Evolutionary conservation across 1,140 invertebrate species (phyloP), one percentile per base, ranked within the genome.

Genomic region (Leptoteleia sp.): DNA sequence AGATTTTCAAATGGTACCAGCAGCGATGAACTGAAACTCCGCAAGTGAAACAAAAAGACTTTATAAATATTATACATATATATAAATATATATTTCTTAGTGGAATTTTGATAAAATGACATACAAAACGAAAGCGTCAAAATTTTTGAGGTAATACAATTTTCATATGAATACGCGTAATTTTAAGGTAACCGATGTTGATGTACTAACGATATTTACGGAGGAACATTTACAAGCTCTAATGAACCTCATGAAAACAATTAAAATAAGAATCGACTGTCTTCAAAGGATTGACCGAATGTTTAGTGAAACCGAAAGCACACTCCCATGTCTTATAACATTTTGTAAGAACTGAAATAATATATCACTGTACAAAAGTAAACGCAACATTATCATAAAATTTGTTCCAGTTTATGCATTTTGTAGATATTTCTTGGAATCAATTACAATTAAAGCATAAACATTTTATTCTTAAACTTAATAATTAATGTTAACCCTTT

Each of bases 61-160:
- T 76, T 80, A 76, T 72, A 82, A 82, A 78, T 85, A 83, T 81
- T 75, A 76, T 81, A 72, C 55, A 81, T 71, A 75, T 71, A 75
- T 61, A 81, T 78, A 75, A 72, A 79, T 84, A 84, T 85, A 85
- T 83, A 86, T 86, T 82, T 85, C 85, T 85, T 84, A 85, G 84
- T 83, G 82, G 81, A 86, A 83, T 86, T 86, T 86, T 86, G 82
- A 85, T 85, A 84, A 85, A 82, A 68, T 48, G 78, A 78, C 81
- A 81, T 83, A 83, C 71, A 82, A 81, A 81, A 76, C 70, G 80
- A 82, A 81, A 65, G 61, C 75, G 68, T 78, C 61, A 78, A 72
- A 67, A 72, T 62, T 72, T 73, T 75, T 73, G 67, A 76, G 54
- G 65, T 76, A 79, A 61, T 76, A 79, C 50, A 42, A 76, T 80